phyloP scores from a whole-genome alignment of 1,140 invertebrate species.

The Tyrophagus putrescentiae region DNA sequence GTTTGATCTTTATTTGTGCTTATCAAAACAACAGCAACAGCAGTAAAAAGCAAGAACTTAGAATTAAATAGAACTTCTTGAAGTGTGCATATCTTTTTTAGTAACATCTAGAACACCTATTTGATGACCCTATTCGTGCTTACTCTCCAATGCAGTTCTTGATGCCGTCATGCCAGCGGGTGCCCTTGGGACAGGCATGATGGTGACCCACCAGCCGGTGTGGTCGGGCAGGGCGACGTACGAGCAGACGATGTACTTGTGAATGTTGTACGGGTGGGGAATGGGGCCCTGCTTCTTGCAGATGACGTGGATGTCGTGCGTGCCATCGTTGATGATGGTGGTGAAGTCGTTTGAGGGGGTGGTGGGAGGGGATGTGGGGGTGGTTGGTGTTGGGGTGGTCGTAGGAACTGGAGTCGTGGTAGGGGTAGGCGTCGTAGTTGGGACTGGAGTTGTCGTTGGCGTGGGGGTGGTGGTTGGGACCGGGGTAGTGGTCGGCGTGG shows the following conservation, averaged over 20 bases:
- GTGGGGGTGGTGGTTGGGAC: background rate
- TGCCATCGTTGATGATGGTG: background rate
- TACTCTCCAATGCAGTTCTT: no score
- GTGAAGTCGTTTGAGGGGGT: background rate
- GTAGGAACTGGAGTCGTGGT: background rate
- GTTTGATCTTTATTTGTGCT: no score
- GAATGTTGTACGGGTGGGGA: slow-evolving; percentile 1
- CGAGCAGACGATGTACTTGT: slow-evolving; percentile 4
- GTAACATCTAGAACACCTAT: no score
- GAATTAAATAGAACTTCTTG: no score
- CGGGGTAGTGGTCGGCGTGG: background rate
- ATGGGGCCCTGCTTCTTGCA: slow-evolving; percentile 1
- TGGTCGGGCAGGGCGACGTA: background rate
- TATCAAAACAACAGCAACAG: no score
- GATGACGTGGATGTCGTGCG: background rate
- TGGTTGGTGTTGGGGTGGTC: slow-evolving; percentile 3
- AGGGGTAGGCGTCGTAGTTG: background rate
- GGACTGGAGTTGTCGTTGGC: background rate
- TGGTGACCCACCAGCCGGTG: slow-evolving; percentile 12
- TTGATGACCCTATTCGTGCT: no score
- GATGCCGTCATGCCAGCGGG: no score
- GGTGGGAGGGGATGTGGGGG: background rate
- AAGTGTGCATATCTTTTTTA: no score
- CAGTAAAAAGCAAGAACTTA: no score
- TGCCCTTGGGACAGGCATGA: background rate